A percentile compares a stretch with the other conserved stretches of the same genome.
Evolutionary conservation across 2,888 invertebrate genomes (phyloP).

Genomic region (Archaeoteleia sp.): DNA sequence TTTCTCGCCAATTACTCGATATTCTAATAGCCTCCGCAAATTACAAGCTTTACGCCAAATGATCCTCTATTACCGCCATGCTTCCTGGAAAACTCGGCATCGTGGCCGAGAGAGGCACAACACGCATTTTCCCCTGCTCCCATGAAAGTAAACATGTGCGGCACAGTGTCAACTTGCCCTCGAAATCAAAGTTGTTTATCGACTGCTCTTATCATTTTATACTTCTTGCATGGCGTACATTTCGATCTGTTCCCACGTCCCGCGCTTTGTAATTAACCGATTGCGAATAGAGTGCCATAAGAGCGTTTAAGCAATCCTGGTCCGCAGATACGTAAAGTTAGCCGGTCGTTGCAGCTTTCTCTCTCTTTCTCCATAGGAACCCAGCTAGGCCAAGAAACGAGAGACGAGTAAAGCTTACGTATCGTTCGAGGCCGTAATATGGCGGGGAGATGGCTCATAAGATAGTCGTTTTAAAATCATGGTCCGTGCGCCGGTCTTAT

Average conservation of each 20-base stretch:
- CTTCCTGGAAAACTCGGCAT: background rate
- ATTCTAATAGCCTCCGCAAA: constrained; percentile 10
- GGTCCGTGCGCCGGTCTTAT: constrained; percentile 58
- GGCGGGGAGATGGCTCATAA: constrained; percentile 61
- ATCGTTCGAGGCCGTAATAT: constrained; percentile 48
- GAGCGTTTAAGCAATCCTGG: constrained; percentile 24
- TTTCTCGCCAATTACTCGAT: constrained; percentile 28
- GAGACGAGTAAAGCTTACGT: constrained; percentile 25
- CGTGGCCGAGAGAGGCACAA: too few species aligned
- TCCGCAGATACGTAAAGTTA: constrained; percentile 13
- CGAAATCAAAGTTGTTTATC: constrained; percentile 20
- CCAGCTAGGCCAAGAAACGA: constrained; percentile 4
- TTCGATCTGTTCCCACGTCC: constrained; percentile 35
- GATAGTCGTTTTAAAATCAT: constrained; percentile 63
- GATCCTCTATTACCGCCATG: background rate
- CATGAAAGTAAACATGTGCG: background rate
- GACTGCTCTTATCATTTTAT: constrained; percentile 12
- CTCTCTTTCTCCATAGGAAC: constrained; percentile 30
- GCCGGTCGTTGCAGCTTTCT: background rate
- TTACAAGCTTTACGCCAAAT: background rate
- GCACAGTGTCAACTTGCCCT: constrained; percentile 3
- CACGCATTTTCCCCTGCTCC: too few species aligned
- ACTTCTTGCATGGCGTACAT: constrained; percentile 17
- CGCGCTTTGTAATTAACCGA: constrained; percentile 51
- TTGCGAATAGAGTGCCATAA: constrained; percentile 44